Conservation (phyloP, 64 coral and sea anemone species). For the Pachyseris speciosa region DNA sequence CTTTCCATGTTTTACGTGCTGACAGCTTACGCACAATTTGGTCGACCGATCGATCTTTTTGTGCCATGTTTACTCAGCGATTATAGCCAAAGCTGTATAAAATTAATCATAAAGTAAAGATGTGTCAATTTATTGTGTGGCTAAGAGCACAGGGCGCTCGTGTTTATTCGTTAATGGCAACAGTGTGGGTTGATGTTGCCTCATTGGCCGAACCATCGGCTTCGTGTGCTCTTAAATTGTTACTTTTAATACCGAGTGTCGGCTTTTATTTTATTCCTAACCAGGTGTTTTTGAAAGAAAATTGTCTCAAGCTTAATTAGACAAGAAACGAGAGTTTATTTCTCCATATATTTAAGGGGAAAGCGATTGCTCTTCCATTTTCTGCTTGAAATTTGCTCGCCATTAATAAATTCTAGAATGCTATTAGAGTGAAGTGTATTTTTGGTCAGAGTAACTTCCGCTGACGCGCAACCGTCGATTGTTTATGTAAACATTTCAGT, state of each 20-base stretch:
- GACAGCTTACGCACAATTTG: background rate
- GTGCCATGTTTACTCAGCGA: too few relatives aligned
- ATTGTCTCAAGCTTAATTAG: background rate
- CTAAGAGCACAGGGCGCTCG: background rate
- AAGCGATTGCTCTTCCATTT: too few relatives aligned
- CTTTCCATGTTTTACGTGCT: background rate
- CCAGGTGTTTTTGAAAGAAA: background rate
- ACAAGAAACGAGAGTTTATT: background rate
- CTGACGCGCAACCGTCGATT: background rate
- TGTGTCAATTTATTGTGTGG: background rate
- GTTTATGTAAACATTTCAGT: background rate
- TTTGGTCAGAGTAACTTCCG: background rate
- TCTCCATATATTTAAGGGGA: background rate
- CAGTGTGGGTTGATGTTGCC: background rate
- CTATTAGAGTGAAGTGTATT: background rate
- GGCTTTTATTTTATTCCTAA: too few relatives aligned
- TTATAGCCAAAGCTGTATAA: background rate
- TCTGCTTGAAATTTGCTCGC: too few relatives aligned
- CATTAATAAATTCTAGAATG: background rate
- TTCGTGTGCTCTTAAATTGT: background rate
- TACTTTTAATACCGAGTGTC: background rate
- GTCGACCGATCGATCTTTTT: too few relatives aligned
- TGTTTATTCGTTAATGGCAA: constrained; percentile 24
- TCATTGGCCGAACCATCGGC: background rate
- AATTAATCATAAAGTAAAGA: background rate